A percentile compares a stretch with the other conserved stretches of the same genome.
These are phyloP conservation scores for Priocnemis perturbator DNA, from an alignment of 2,888 invertebrate species.

Conservation along the genomic window DNA sequence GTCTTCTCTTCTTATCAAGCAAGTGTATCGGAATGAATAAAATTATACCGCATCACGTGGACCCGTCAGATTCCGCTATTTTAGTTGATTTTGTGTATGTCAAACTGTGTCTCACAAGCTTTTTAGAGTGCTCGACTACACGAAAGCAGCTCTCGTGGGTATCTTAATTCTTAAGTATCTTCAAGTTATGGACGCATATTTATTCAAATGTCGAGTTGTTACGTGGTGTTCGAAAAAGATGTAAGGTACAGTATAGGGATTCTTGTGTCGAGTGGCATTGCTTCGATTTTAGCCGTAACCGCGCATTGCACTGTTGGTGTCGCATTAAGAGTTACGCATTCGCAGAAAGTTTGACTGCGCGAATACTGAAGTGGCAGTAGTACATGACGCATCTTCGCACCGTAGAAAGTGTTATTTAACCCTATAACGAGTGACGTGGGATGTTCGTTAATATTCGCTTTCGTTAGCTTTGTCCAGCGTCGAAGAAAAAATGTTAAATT, in stretches of 20 bases:
- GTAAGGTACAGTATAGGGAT: too few relatives aligned
- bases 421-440: constrained; percentile 33
- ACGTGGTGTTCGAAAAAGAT: too few relatives aligned
- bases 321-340: not conserved
- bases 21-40: not conserved
- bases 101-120: not conserved
- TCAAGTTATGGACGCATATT: too few relatives aligned
- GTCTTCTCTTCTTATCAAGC: not conserved
- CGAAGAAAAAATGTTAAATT: not conserved
- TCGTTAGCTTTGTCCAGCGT: not conserved
- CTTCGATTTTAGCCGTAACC: not conserved
- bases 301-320: not conserved
- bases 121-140: too few relatives aligned
- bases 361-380: constrained; percentile 53
- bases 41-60: not conserved
- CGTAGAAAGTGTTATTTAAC: constrained; percentile 43
- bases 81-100: not conserved
- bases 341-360: constrained; percentile 15
- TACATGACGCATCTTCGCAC: constrained; percentile 39
- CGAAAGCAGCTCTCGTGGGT: too few relatives aligned
- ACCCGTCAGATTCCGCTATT: constrained; percentile 10
- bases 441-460: not conserved
- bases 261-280: not conserved
- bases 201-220: too few relatives aligned
- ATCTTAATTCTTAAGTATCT: too few relatives aligned